Base-by-base conservation (phyloP, 30 jellyfish, hydroid and myxozoan genomes). In the Turritopsis dohrnii region DNA sequence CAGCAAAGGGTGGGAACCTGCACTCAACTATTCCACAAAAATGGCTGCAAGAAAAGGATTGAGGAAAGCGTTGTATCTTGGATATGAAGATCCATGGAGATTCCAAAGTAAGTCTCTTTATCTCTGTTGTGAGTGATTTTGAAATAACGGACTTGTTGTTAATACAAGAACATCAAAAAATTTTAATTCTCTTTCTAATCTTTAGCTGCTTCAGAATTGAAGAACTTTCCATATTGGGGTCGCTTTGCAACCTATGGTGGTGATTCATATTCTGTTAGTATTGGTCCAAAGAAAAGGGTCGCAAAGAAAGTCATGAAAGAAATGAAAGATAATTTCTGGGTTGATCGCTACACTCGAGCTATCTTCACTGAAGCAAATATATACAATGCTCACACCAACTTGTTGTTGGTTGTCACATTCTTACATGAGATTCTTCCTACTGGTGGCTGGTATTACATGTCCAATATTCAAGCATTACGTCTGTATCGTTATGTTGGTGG, bases 341-440 rank as follows among this genome's bases (percentile, higher is more conserved):
- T 92, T 24, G 97, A 92, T 85, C 90, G 93, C 1, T 87, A 83
- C 95, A 92, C 97, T 1, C 84, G 97, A 87, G 97, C 97, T 0
- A 77, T 92, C 16, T 83, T 92, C 80, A 86, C 85, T 18, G 97
- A 92, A 66, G 73, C 85, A 52, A 92, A 92, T 77, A 82, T 92
- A 28, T 92, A 92, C 92, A 92, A 92, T 66, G 97, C 97, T 18
- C 88, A 92, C 85, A 88, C 97, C 53, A 92, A 92, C 52, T 53
- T 92, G 84, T 83, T 92, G 97, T 60, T 92, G 89, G 88, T 92
- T 21, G 94, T 88, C 65, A 92, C 96, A 7, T 72, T 76, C 53
- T 80, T 88, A 74, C 94, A 90, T 24, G 97, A 92, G 79, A 84
- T 92, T 24, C 81, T 92, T 5, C 90, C 96, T 53, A 92, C 97